Evolutionary conservation across 2,797 vertebrate genomes (phyloP), one percentile per base, ranked within the genome.

Genomic region (Molossus alvarezi): DNA sequence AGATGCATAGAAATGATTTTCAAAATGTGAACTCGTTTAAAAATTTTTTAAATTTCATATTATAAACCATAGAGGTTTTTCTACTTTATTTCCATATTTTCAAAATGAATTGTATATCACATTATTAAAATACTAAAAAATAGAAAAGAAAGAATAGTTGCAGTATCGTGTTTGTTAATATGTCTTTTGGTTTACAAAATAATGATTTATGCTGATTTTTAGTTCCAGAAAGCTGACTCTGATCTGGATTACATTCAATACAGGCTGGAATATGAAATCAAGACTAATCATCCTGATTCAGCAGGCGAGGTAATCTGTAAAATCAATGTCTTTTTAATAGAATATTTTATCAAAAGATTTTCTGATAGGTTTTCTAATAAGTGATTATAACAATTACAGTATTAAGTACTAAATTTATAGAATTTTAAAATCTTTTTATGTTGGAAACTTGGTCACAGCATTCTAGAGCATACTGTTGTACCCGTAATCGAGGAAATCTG

Each of bases 171-270:
- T 2, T 91, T 97, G 95, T 57, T 97, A 95, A 65, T 97, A 80
- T 41, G 37, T 23, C 87, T 95, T 93, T 86, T 94, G 11, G 3
- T n/a, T 97, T 41, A 93, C 41, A 86, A 87, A 96, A 86, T 97
- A 90, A 95, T 96, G 9, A 13, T 88, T 72, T 95, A 17, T 98
- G 81, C 96, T 98, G 87, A 97, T 97, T 67, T 98, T 98, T 98
- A 99, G 99, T 99, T 99, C 98, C 99, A 99, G 99, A 99, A 99
- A 98, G 99, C 99, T 27, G 99, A 99, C 97, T 99, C 99, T 87
- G 99, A 99, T 97, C 98, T 99, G 99, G 99, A 99, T 96, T 99
- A 99, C 97, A 99, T 99, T 89, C 99, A 99, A 87, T 99, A 99
- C 96, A 99, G 98, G 64, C 94, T 99, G 98, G 99, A 99, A 98